Conservation (phyloP, 1,140 invertebrate genomes). For the Drosophila sechellia region DNA sequence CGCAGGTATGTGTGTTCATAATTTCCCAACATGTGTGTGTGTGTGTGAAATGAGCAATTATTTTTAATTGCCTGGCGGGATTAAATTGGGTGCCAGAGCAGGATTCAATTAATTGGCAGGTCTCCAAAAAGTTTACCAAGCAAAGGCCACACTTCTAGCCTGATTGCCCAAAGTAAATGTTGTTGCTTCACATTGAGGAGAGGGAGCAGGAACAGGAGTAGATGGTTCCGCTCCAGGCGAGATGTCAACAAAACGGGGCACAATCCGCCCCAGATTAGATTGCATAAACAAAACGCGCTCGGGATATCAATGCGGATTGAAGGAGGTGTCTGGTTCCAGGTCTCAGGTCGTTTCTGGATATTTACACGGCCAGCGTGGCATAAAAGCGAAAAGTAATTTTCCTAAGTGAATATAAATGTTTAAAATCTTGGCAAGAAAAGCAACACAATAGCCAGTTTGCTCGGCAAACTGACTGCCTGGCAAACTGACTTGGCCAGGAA, state of each 20-base stretch:
- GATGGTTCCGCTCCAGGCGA: conserved; percentile 38
- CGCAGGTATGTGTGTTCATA: conserved; percentile 44
- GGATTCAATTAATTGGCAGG: conserved; percentile 58
- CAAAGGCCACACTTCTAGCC: conserved; percentile 25
- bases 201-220: neutral
- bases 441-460: neutral
- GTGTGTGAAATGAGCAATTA: conserved; percentile 71
- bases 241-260: conserved; percentile 61
- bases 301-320: conserved; percentile 50
- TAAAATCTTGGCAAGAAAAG: conserved; percentile 59
- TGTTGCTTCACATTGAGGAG: conserved; percentile 2
- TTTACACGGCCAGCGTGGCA: conserved; percentile 70
- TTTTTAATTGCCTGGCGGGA: conserved; percentile 66
- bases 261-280: conserved; percentile 56
- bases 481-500: conserved; percentile 6
- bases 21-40: conserved; percentile 38
- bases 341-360: conserved; percentile 61
- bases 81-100: conserved; percentile 59
- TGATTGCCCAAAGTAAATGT: conserved; percentile 19
- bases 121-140: conserved; percentile 17
- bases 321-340: conserved; percentile 42
- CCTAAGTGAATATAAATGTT: conserved; percentile 83
- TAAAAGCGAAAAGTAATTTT: conserved; percentile 81
- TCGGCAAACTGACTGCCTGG: conserved; percentile 4
- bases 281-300: conserved; percentile 66